These are phyloP conservation scores for Adrianichthys oophorus DNA, from an alignment of 2,797 vertebrate genomes.

Conservation along the genomic window DNA sequence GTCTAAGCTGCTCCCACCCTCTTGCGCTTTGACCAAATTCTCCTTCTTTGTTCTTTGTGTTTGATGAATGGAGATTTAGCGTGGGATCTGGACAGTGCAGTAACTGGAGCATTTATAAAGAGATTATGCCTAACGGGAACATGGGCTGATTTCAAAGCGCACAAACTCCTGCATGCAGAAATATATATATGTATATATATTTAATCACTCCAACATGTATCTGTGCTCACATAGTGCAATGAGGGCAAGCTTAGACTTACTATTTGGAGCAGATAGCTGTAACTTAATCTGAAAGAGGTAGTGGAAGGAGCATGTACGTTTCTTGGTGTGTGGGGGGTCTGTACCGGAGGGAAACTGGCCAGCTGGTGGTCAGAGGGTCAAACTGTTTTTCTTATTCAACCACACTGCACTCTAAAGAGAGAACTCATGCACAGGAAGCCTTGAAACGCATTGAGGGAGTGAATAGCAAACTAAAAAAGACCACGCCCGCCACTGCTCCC, in stretches of 20 bases:
- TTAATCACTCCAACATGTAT: constrained; percentile 11
- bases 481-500: constrained; percentile 37
- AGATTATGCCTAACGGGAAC: constrained; percentile 61
- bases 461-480: constrained; percentile 13
- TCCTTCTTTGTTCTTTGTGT: constrained; percentile 44
- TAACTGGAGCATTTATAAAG: constrained; percentile 72
- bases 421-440: constrained; percentile 56
- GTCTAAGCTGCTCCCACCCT: constrained; percentile 15
- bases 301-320: constrained; percentile 28
- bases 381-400: constrained; percentile 39
- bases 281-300: constrained; percentile 49
- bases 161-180: constrained; percentile 8
- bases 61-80: constrained; percentile 47
- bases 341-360: constrained; percentile 44
- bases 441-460: constrained; percentile 28
- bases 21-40: constrained; percentile 16
- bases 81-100: constrained; percentile 42
- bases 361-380: constrained; percentile 51
- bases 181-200: constrained; percentile 13
- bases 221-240: constrained; percentile 10
- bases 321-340: constrained; percentile 27
- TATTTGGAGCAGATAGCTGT: constrained; percentile 29
- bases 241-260: constrained; percentile 1
- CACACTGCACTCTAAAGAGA: constrained; percentile 25
- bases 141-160: constrained; percentile 39